Evolutionary conservation across 2,888 invertebrate genomes (phyloP), one percentile per base, ranked within the genome.

Genomic region (Dryomyza anilis): DNA sequence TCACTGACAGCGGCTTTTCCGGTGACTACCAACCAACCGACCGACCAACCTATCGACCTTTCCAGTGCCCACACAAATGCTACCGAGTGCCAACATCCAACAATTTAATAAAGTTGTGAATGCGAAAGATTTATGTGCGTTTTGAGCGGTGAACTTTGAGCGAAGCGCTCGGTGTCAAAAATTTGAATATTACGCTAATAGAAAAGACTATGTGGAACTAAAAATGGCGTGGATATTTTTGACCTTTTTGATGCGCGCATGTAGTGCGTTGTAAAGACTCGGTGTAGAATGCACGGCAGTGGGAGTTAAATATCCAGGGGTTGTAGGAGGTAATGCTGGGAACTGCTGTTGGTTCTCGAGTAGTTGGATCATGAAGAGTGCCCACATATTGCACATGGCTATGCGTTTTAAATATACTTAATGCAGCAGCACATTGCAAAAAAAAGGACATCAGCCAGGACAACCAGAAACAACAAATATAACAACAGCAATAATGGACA

Each of bases 341-440:
- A n/a, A n/a, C n/a, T n/a, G n/a, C n/a, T n/a, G n/a, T n/a, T n/a
- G n/a, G n/a, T n/a, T n/a, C n/a, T n/a, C n/a, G n/a, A n/a, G n/a
- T n/a, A n/a, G n/a, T n/a, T n/a, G n/a, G n/a, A n/a, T n/a, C n/a
- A n/a, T n/a, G 39, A n/a, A 7, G 2, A 12, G 39, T 12, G 39
- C n/a, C n/a, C 4, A n/a, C 4, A n/a, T n/a, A 12, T 12, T 12
- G 39, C 23, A 50, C 50, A 8, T 8, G 30, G 27, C 10, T 25
- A 56, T 56, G 56, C 6, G 39, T 43, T 56, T 56, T 25, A 56
- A 56, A 56, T 56, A 25, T 16, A 27, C 56, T 56, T 39, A 56
- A 56, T 56, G 56, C 56, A 8, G 56, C 12, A 50, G 10, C n/a
- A 25, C 10, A 27, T n/a, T 14, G 12, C 12, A 39, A 33, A 8